Evolutionary conservation across 2,888 invertebrate genomes (phyloP), one percentile per base, ranked within the genome.

Genomic region (Flexamia atlantica): DNA sequence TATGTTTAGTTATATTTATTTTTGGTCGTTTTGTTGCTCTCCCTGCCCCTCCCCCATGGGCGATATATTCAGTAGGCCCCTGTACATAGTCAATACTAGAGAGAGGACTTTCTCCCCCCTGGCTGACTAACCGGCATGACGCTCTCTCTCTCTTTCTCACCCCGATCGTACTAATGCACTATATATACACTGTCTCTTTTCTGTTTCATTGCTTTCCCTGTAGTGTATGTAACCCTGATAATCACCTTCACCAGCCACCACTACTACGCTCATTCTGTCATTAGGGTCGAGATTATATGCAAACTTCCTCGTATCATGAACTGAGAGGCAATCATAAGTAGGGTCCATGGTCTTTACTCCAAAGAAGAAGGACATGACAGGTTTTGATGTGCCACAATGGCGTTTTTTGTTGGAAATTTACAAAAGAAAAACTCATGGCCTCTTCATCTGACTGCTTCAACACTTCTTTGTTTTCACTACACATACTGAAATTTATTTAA

Each of bases 201-300:
- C 79, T 79, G 79, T 79, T 79, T 79, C 79, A 79, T 36, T 57
- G 79, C 79, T 79, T 79, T 79, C 53, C 79, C 79, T 57, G 79
- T 79, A 79, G 79, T 79, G 79, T 57, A 79, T 79, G 79, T 79
- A 76, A 79, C 79, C 79, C 79, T 50, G 76, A 46, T 76, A 36
- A 40, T 30, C 57, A 10, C 36, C 79, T 57, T n/a, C 32, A n/a
- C 79, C 57, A 20, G 32, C 79, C 79, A 79, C 79, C 79, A 79
- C 79, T 79, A 25, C 72, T 12, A 9, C 20, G 7, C 53, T 46
- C 46, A 46, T 36, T 36, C 36, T 36, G 36, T 36, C 9, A 9
- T 4, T 36, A 4, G 36, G 36, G 50, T 50, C 17, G 50, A 50
- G 36, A 36, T 36, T 36, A n/a, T n/a, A n/a, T n/a, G n/a, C n/a